Evolutionary conservation across 2,888 invertebrate species (phyloP), one percentile per base, ranked within the genome.

Genomic region (Cremastinae sp.): DNA sequence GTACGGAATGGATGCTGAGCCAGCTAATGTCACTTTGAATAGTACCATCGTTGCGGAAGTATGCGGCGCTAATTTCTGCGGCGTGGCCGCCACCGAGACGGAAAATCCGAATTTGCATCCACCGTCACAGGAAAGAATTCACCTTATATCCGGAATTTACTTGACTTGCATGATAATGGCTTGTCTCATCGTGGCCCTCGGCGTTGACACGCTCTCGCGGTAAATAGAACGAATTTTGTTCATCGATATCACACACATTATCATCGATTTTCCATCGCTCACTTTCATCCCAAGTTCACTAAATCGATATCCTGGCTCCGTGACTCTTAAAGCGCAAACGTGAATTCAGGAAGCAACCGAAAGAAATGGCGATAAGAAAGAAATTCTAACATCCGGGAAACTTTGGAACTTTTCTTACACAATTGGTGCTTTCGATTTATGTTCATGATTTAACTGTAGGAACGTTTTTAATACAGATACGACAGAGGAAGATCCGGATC

Each of bases 181-280:
- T 0, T 93, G 94, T 12, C 81, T 95, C 5, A 92, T 96, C 62
- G 94, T 97, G 2, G 92, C 93, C 0, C 89, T 96, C 36, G 94
- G 96, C 16, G 95, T 98, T 0, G 97, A 97, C 89, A 94, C 96
- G 0, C 90, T 96, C 2, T 92, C 93, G 61, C 93, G 95, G 95
- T 96, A 89, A 83, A 84, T 61, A 16, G 7, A 66, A 8, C 0
- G 47, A 28, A n/a, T n/a, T 28, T 28, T 45, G 18, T 9, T 14
- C 43, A 41, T 5, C 18, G 4, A 12, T 14, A 14, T 14, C 10
- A 47, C 2, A 18, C 10, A 2, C 16, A 61, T 16, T 34, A 3
- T 10, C 1, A 34, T 16, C 5, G 1, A n/a, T 45, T 14, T 1
- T 14, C 12, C 14, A 61, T 34, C 28, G 28, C 5, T 28, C 5